Base-by-base conservation (phyloP, 2,797 vertebrate genomes). In the Crax fasciolata region DNA sequence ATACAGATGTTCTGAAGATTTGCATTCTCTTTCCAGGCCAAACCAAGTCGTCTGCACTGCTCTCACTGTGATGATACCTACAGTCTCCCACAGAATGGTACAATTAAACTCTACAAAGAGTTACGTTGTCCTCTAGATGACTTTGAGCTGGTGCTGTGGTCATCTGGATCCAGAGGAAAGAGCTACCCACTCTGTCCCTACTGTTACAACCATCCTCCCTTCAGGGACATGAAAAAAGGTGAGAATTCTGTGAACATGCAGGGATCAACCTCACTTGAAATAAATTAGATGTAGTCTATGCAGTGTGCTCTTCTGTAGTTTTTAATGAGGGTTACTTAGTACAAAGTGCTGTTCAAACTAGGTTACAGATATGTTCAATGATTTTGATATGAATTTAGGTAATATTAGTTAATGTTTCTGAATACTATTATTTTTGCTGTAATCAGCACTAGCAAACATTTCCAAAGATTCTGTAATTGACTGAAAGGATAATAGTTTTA, bases 221-320 rank as follows among this genome's bases (percentile, higher is more conserved):
- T 99, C 98, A 98, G 99, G 92, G 99, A 99, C 98, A 99, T 99
- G 99, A 99, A 99, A 96, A 99, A 99, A 99, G 99, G 99, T 99
- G 91, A 83, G 93, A 82, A 28, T 80, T 86, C 25, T 51, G 25
- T 32, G 71, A 61, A 74, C 6, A 17, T 23, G 15, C 30, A 68
- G 38, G 25, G 16, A 15, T 73, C 12, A 32, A 11, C 35, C 48
- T 93, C 35, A 25, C 39, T 75, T 84, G 43, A 91, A 84, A 43
- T 72, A 83, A 61, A 14, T 66, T 13, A 17, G 20, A 8, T 66
- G 25, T 43, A 21, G 41, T 46, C 15, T 75, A 6, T 83, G 17
- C 21, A 63, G 19, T 43, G 6, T 51, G 17, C 25, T 66, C 83
- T 70, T 79, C 66, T 55, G 43, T 25, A 78, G 66, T 28, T 93